Conservation (phyloP, 1,140 invertebrate genomes). For the Nasonia giraulti region DNA sequence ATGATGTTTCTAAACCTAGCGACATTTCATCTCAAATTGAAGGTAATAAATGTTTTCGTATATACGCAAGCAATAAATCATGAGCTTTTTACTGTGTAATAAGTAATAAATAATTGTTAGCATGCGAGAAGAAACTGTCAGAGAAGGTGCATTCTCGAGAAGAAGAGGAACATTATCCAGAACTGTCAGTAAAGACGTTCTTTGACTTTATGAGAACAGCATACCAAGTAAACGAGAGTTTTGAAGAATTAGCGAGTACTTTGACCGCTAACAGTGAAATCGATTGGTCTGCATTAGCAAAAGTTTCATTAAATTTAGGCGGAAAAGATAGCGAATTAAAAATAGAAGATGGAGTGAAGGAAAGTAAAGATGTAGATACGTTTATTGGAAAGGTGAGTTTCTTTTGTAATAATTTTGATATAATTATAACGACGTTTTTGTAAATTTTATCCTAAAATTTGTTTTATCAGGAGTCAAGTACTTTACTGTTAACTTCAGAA, state of each 20-base stretch:
- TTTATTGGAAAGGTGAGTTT: background rate
- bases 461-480: constrained; percentile 36
- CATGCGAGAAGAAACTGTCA: background rate
- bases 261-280: constrained; percentile 76
- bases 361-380: constrained; percentile 44
- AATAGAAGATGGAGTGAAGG: constrained; percentile 39
- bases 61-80: background rate
- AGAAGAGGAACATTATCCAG: constrained; percentile 61
- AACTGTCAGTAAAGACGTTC: constrained; percentile 81
- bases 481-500: background rate
- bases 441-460: background rate
- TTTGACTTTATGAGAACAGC: constrained; percentile 83
- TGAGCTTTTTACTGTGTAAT: background rate
- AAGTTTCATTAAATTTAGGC: constrained; percentile 65
- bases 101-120: constrained; percentile 1
- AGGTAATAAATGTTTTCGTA: constrained; percentile 23
- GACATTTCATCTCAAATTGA: constrained; percentile 20
- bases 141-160: background rate
- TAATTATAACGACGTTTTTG: too few species aligned
- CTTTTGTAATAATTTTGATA: too few species aligned
- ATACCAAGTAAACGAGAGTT: constrained; percentile 79
- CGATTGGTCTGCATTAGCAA: constrained; percentile 78
- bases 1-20: constrained; percentile 32
- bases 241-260: constrained; percentile 77
- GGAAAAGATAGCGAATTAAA: constrained; percentile 30